These are phyloP conservation scores for Ispidina lecontei DNA, from an alignment of 2,797 vertebrate species.

Conservation along the genomic window DNA sequence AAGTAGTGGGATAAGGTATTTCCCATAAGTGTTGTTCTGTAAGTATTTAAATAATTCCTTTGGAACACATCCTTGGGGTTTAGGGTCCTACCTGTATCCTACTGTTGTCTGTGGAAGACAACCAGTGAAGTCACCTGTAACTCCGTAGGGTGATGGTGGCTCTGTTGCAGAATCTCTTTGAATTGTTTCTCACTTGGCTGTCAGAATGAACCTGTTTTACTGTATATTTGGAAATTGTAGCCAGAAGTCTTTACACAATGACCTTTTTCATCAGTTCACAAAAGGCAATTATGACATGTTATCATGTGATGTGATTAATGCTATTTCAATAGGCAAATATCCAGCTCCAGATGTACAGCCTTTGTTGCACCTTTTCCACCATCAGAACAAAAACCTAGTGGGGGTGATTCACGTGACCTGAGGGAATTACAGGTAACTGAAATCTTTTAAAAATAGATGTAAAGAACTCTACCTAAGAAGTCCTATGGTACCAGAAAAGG, in stretches of 20 bases:
- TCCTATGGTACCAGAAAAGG: neutral
- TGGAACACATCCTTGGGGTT: neutral
- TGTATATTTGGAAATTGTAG: neutral
- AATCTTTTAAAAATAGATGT: neutral
- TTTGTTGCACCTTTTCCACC: constrained; percentile 7
- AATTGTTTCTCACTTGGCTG: neutral
- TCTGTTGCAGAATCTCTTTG: neutral
- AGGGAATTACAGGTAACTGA: constrained; percentile 72
- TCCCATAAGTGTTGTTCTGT: neutral
- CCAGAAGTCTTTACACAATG: neutral
- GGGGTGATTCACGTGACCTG: constrained; percentile 16
- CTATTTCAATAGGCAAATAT: constrained; percentile 63
- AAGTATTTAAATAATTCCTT: neutral
- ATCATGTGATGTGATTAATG: neutral
- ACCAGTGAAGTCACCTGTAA: neutral
- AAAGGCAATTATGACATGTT: neutral
- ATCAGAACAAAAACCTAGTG: constrained; percentile 55
- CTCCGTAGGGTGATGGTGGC: neutral
- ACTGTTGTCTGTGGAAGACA: neutral
- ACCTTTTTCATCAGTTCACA: neutral
- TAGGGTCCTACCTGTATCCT: neutral
- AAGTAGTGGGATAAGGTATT: neutral
- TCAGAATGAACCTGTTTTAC: neutral
- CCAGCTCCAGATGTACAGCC: constrained; percentile 50
- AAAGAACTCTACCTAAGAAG: neutral